Evolutionary conservation across 2,888 invertebrate genomes (phyloP).

Genomic region (Tanytarsus gracilentus): DNA sequence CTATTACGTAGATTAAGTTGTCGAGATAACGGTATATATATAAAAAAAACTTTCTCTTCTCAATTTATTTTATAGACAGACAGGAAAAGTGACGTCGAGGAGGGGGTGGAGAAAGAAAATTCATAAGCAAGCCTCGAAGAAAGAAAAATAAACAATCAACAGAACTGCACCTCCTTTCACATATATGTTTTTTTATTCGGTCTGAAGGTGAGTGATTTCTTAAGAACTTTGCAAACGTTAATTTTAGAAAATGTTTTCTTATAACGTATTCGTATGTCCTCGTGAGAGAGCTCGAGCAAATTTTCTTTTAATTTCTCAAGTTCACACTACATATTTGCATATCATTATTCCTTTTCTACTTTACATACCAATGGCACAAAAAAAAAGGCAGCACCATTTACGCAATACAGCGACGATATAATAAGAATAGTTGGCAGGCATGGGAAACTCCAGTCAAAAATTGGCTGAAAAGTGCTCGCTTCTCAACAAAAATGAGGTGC

Average conservation of each 20-base stretch:
- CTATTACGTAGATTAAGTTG: too few relatives aligned
- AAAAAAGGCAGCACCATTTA: conserved; percentile 39
- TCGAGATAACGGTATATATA: too few relatives aligned
- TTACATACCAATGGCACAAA: too few relatives aligned
- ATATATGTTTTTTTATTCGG: not conserved
- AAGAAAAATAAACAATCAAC: conserved; percentile 1
- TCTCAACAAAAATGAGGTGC: conserved; percentile 54
- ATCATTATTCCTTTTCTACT: conserved; percentile 35
- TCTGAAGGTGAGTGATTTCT: not conserved
- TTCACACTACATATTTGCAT: not conserved
- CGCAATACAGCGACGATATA: conserved; percentile 31
- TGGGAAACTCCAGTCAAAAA: conserved; percentile 57
- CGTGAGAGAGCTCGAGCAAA: not conserved
- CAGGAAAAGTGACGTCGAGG: too few relatives aligned
- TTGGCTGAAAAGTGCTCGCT: conserved; percentile 56
- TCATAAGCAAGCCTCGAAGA: too few relatives aligned
- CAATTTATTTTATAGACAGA: too few relatives aligned
- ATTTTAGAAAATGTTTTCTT: too few relatives aligned
- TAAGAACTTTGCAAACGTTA: too few relatives aligned
- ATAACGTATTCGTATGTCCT: too few relatives aligned
- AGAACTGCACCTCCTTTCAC: not conserved
- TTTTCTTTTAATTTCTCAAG: not conserved
- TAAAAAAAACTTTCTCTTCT: too few relatives aligned
- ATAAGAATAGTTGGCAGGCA: conserved; percentile 38
- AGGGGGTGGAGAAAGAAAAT: too few relatives aligned